phyloP scores from a whole-genome alignment of 2,113 vertebrate genomes.

The Zapornia atra region DNA sequence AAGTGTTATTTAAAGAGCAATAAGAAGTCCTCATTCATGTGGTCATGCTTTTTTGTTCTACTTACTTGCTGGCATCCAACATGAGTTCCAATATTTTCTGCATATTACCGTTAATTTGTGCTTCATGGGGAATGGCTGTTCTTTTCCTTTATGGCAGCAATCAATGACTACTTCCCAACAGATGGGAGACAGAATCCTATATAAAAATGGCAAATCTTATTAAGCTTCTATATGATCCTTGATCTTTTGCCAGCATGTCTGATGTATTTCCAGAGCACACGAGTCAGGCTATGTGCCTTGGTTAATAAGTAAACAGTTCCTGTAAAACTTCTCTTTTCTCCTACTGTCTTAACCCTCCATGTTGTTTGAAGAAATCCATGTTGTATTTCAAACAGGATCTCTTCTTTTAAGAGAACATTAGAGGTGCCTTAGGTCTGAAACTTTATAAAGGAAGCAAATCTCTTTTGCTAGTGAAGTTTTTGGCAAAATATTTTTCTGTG shows the following conservation, averaged over 20 bases:
- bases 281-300: not conserved
- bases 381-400: not conserved
- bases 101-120: not conserved
- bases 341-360: not conserved
- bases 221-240: constrained; percentile 1
- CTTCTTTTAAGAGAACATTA: not conserved
- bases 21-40: not conserved
- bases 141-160: not conserved
- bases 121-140: not conserved
- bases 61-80: not conserved
- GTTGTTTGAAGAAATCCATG: constrained; percentile 31
- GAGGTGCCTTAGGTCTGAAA: not conserved
- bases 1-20: not conserved
- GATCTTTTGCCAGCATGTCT: constrained; percentile 24
- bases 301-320: constrained; percentile 60
- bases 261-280: constrained; percentile 14
- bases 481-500: not conserved
- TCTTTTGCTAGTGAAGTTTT: not conserved
- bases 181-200: not conserved
- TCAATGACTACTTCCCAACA: not conserved
- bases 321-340: constrained; percentile 39
- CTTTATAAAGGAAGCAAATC: not conserved
- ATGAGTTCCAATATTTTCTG: not conserved
- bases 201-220: constrained; percentile 1
- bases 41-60: not conserved